Evolutionary conservation across 2,888 invertebrate genomes (phyloP), one percentile per base, ranked within the genome.

Genomic region (Brenthis ino): DNA sequence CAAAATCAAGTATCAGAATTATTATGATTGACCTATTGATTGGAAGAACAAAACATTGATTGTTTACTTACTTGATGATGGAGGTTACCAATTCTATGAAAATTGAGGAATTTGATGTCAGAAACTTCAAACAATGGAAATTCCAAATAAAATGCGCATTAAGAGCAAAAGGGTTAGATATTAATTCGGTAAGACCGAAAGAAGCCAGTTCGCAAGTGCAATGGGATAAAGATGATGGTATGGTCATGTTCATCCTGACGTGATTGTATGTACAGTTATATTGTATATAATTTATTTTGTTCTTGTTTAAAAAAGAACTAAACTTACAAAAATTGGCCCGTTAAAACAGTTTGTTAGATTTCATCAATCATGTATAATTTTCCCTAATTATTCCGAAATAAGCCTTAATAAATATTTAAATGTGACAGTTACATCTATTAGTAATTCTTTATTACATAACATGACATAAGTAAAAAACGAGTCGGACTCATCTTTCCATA

Each of bases 1-100:
- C 85, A 83, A 86, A 89, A 88, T 85, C 86, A 87, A 88, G 87
- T 85, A 89, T 88, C 84, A 84, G 84, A 68, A 71, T 69, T 60
- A 66, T 65, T 51, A 65, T 65, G 72, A 71, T 72, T 82, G 80
- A 80, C 80, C 81, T 81, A 82, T 82, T 77, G 79, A 47, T 67
- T 67, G 43, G 12, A 24, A 64, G 47, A 43, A 64, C 8, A 43
- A 33, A 47, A 4, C 11, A n/a, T 53, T 2, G 28, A 20, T 6
- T 68, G 64, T 24, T 13, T 16, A 57, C 16, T 13, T 16, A 57
- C 16, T 33, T 33, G 37, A 11, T 11, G 6, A 37, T 37, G 20
- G 20, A 20, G 20, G 20, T 1, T 20, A 20, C 20, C 20, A 20
- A 20, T 20, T 20, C 20, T 20, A 20, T 20, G 20, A 20, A 20